These are phyloP conservation scores for Otis tarda DNA, from an alignment of 2,113 vertebrate species.

Conservation along the genomic window DNA sequence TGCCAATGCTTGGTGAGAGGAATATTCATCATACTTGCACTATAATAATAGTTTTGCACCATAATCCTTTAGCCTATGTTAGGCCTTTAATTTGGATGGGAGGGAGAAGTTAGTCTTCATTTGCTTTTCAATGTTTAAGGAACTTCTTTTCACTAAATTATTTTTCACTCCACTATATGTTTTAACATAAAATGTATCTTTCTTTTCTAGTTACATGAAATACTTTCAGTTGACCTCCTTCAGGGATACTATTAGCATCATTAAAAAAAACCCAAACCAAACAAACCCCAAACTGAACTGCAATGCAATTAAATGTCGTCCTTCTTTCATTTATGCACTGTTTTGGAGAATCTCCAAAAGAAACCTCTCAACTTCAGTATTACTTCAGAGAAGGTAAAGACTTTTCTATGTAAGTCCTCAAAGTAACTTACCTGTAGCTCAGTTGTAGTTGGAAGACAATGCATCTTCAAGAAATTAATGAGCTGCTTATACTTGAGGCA, in stretches of 20 bases:
- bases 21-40: not conserved
- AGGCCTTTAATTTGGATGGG: not conserved
- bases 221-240: not conserved
- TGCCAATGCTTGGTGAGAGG: not conserved
- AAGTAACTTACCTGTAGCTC: not conserved
- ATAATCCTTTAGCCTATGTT: not conserved
- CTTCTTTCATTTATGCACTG: not conserved
- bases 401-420: not conserved
- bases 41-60: not conserved
- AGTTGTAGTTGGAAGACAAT: not conserved
- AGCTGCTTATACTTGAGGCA: not conserved
- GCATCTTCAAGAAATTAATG: not conserved
- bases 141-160: not conserved
- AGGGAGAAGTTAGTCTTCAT: not conserved
- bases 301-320: not conserved
- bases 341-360: not conserved
- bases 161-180: not conserved
- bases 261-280: not conserved
- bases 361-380: not conserved
- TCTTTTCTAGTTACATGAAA: slow-evolving; percentile 11
- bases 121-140: not conserved
- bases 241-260: not conserved
- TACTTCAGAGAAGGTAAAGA: not conserved
- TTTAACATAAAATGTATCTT: not conserved
- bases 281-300: not conserved